These are phyloP conservation scores for Andrena bucephala DNA, from an alignment of 2,888 invertebrate species.

Conservation along the genomic window DNA sequence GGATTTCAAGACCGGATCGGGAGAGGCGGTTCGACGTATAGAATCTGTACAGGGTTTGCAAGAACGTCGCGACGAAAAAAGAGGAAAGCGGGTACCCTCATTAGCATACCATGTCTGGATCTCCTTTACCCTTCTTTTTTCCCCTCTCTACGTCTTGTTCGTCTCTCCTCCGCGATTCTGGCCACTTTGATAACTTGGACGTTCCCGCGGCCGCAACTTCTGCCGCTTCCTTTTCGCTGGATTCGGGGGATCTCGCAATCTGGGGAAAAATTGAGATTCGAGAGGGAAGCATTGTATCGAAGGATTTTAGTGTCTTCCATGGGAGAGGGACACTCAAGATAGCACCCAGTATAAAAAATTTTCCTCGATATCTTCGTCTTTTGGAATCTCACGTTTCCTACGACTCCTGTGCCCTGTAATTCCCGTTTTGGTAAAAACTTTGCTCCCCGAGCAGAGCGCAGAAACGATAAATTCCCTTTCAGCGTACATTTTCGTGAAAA, in stretches of 20 bases:
- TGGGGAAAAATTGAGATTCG: background rate
- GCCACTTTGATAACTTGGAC: slow-evolving; percentile 46
- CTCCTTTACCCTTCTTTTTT: slow-evolving; percentile 12
- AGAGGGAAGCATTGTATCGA: background rate
- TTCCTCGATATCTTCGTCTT: background rate
- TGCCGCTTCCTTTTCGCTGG: slow-evolving; percentile 7
- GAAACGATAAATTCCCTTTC: background rate
- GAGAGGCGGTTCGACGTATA: slow-evolving; percentile 46
- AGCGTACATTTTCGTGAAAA: slow-evolving; percentile 5
- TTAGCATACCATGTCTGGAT: slow-evolving; percentile 57
- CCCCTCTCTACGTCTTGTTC: background rate
- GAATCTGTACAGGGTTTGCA: slow-evolving; percentile 50
- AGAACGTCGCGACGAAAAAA: slow-evolving; percentile 48
- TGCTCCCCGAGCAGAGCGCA: background rate
- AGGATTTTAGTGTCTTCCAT: background rate
- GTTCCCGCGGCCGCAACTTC: slow-evolving; percentile 15
- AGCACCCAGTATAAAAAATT: background rate
- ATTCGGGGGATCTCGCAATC: slow-evolving; percentile 31
- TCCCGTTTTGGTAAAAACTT: background rate
- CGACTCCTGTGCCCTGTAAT: background rate
- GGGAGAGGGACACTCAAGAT: background rate
- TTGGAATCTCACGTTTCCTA: background rate
- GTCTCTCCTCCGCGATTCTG: slow-evolving; percentile 30
- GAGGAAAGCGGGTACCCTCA: slow-evolving; percentile 45
- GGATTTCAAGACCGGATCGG: slow-evolving; percentile 48